Conservation (phyloP, 2,797 vertebrate genomes). For the Ciconia nigra region DNA sequence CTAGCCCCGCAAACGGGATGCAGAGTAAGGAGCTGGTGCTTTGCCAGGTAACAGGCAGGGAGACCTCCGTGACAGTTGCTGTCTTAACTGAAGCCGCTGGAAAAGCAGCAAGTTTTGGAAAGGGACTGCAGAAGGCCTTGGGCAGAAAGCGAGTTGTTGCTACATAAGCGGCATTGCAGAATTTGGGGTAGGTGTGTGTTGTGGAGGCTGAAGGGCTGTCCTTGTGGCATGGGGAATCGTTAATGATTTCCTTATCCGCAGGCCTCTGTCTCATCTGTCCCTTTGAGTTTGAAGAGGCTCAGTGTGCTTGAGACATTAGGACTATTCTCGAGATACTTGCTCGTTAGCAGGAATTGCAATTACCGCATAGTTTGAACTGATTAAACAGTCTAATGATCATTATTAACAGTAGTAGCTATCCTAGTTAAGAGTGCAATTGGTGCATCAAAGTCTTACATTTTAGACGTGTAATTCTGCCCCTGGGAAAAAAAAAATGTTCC, state of each 20-base stretch:
- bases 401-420: slow-evolving; percentile 30
- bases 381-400: slow-evolving; percentile 32
- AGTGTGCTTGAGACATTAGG: neutral
- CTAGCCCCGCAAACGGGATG: fast-evolving
- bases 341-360: neutral
- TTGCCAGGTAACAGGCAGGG: too few relatives aligned
- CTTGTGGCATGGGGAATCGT: fast-evolving
- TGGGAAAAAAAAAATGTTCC: neutral
- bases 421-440: slow-evolving; percentile 40
- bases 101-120: neutral
- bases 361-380: neutral
- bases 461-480: neutral
- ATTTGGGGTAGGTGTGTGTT: neutral
- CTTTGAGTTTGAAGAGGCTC: neutral
- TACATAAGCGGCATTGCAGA: fast-evolving
- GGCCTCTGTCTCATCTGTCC: neutral
- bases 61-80: fast-evolving
- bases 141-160: neutral
- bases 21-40: neutral
- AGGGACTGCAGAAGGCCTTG: neutral
- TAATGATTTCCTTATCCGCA: neutral
- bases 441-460: slow-evolving; percentile 34
- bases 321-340: neutral
- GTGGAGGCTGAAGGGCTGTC: neutral
- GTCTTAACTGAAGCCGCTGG: neutral